Conservation (phyloP, 2,888 invertebrate species). For the Campoplex capitator region DNA sequence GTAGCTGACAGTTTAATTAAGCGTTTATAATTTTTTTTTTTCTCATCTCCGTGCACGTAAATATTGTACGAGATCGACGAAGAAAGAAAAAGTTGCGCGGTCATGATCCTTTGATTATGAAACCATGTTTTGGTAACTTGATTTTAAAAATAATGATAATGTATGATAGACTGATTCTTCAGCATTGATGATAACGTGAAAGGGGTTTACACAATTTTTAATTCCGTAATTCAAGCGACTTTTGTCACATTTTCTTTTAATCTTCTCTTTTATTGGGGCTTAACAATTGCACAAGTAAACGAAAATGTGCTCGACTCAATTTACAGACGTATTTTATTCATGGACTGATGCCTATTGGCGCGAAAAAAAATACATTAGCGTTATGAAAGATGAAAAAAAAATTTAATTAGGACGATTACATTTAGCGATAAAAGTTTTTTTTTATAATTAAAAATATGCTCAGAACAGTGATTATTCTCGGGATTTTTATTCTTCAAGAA, state of each 20-base stretch:
- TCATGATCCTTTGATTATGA: constrained; percentile 7
- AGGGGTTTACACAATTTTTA: constrained; percentile 6
- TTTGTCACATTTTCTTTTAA: constrained; percentile 15
- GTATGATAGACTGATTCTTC: constrained; percentile 51
- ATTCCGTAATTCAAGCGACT: not conserved
- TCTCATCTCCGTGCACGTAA: constrained; percentile 52
- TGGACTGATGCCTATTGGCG: constrained; percentile 60
- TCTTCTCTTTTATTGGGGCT: not conserved
- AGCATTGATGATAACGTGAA: constrained; percentile 17
- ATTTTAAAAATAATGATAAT: not conserved
- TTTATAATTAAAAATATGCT: not conserved
- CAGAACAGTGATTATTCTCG: not conserved
- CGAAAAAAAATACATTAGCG: constrained; percentile 48
- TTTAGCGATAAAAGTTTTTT: constrained; percentile 1
- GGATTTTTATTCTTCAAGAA: constrained; percentile 4
- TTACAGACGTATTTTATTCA: constrained; percentile 22
- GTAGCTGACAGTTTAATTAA: constrained; percentile 57
- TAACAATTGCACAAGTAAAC: not conserved
- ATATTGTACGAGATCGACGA: constrained; percentile 44
- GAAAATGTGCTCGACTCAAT: not conserved
- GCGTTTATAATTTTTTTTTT: constrained; percentile 43
- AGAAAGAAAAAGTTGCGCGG: constrained; percentile 30
- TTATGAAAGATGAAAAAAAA: not conserved
- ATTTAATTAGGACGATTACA: constrained; percentile 29
- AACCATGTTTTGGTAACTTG: not conserved